Base-by-base conservation (phyloP, 2,113 vertebrate species). In the Limanda limanda region DNA sequence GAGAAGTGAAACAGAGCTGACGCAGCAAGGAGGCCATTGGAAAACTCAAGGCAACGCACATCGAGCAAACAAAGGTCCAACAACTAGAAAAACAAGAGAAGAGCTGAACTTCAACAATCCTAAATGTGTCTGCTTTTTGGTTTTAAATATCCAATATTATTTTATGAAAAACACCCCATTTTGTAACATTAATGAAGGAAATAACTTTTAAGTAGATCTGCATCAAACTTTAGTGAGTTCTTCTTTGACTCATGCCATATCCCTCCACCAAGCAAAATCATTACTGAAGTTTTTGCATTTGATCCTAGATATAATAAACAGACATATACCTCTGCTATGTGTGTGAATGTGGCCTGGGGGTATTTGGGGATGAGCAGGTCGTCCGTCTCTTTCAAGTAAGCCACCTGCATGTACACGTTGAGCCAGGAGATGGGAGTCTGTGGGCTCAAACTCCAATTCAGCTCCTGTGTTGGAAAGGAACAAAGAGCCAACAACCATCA, bases 371-470 rank as follows among this genome's bases (percentile, higher is more conserved):
- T 78, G 52, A 99, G 94, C 73, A 98, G 93, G 79, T 95, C 89
- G 75, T 94, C 74, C 14, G 89, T 48, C 24, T 94, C 91, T 15
- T 94, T 96, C 78, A 97, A 94, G 85, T 98, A 98, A 0, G 97
- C 97, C 78, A 98, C 95, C 92, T 99, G 98, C 96, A 99, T 94
- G 95, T 98, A 99, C 62, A 98, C 94, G n/a, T 96, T 99, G 67
- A 99, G 93, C 98, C 98, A 99, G 45, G 97, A 97, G 79, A 99
- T 93, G 12, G 96, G 91, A 11, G 98, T 99, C 92, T 98, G 89
- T 1, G 98, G 98, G 71, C 95, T 96, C 66, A 99, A 91, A 57
- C 93, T 95, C 98, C 98, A 99, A 1, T 97, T 95, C 67, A 99
- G 96, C 84, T 96, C 96, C 98, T 99, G 86, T 9, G 77, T 3